These are phyloP conservation scores for Gryllus longicercus DNA, from an alignment of 2,888 invertebrate species.

Conservation along the genomic window DNA sequence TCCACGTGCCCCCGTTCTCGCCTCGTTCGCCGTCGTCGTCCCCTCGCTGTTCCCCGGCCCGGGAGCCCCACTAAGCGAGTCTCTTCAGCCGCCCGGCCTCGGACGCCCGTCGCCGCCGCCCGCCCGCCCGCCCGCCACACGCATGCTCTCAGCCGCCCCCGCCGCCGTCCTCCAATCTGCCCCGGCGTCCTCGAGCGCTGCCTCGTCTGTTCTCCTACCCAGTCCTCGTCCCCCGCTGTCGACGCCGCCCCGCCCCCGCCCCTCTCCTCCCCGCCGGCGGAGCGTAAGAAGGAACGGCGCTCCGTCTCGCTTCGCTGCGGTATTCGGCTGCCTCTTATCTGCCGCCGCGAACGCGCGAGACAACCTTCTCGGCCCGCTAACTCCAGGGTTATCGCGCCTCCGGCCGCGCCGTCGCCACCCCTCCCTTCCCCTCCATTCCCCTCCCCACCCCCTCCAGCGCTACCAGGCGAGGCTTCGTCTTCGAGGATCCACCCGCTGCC, in stretches of 20 bases:
- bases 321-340: constrained; percentile 8
- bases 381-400: constrained; percentile 1
- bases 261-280: not conserved
- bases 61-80: too few relatives aligned
- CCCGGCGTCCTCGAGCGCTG: too few relatives aligned
- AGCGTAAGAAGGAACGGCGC: not conserved
- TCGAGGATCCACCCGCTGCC: not conserved
- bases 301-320: not conserved
- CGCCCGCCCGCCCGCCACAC: too few relatives aligned
- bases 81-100: too few relatives aligned
- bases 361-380: constrained; percentile 2
- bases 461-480: not conserved
- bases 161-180: too few relatives aligned
- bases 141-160: too few relatives aligned
- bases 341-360: not conserved
- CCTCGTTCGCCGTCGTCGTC: too few relatives aligned
- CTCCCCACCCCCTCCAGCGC: not conserved
- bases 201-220: too few relatives aligned
- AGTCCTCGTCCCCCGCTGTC: not conserved
- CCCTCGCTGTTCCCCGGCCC: too few relatives aligned
- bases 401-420: not conserved
- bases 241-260: not conserved
- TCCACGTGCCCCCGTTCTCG: too few relatives aligned
- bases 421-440: not conserved
- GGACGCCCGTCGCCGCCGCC: too few relatives aligned